Conservation (phyloP, 2,113 vertebrate genomes). For the Ailuropoda melanoleuca region DNA sequence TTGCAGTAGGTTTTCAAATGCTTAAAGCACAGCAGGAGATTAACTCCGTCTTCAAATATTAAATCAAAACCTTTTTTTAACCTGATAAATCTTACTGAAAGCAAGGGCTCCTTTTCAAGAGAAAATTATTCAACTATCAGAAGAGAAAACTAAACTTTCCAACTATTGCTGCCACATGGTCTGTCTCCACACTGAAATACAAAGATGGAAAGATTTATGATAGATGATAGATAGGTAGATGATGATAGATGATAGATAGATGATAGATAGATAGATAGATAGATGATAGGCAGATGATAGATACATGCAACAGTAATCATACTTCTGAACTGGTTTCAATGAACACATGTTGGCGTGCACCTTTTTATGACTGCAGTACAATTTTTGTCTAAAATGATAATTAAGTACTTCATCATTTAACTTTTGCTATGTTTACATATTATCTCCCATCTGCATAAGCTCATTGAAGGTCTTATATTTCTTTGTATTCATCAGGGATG, state of each 20-base stretch:
- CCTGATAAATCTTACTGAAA: constrained; percentile 84
- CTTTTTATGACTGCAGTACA: not conserved
- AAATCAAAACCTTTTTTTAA: constrained; percentile 88
- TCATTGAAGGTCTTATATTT: not conserved
- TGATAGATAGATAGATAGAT: not conserved
- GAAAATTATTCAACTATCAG: constrained; percentile 79
- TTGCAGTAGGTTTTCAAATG: constrained; percentile 87
- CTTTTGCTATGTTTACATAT: not conserved
- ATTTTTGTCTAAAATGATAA: not conserved
- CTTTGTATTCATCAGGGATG: not conserved
- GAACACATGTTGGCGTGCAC: not conserved
- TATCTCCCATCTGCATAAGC: not conserved
- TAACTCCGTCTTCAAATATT: constrained; percentile 89
- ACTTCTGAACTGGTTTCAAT: not conserved
- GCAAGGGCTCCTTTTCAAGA: constrained; percentile 77
- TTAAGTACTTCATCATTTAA: not conserved
- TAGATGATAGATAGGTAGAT: not conserved
- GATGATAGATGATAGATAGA: not conserved
- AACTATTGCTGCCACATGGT: constrained; percentile 64
- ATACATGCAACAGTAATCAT: not conserved
- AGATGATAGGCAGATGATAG: not conserved
- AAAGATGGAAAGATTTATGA: constrained; percentile 40
- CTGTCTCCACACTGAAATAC: constrained; percentile 71
- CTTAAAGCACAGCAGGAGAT: constrained; percentile 87
- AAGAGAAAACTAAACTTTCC: constrained; percentile 68